Conservation (phyloP, 1,140 invertebrate species). For the Saccostrea glomerata region DNA sequence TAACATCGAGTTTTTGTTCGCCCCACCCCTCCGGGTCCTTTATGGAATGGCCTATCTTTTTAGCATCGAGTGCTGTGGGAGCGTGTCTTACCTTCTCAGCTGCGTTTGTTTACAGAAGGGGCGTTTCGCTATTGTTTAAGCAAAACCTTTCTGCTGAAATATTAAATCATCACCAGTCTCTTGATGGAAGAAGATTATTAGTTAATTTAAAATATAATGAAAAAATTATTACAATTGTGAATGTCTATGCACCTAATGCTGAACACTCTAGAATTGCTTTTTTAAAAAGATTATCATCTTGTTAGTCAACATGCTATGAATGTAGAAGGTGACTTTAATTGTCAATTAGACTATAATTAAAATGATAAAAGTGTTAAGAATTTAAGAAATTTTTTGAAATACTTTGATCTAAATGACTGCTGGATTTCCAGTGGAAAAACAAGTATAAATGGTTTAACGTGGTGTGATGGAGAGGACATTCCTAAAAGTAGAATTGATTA, state of each 20-base stretch:
- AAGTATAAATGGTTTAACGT: neutral
- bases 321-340: neutral
- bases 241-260: neutral
- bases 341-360: neutral
- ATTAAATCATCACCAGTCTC: neutral
- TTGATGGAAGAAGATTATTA: neutral
- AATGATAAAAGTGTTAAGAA: neutral
- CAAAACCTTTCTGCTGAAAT: neutral
- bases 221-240: neutral
- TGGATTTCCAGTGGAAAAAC: slow-evolving; percentile 2
- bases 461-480: neutral
- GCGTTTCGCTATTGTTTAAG: neutral
- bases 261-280: neutral
- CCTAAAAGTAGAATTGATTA: slow-evolving; percentile 3
- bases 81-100: neutral
- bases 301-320: neutral
- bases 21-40: neutral
- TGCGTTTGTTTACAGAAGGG: neutral
- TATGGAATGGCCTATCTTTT: neutral
- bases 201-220: neutral
- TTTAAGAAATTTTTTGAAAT: neutral
- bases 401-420: neutral
- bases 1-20: neutral
- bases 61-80: slow-evolving; percentile 7
- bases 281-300: neutral